A percentile compares a stretch with the other conserved stretches of the same genome.
Conservation (phyloP, 2,113 vertebrate genomes). For the Neodon shergylaensis region DNA sequence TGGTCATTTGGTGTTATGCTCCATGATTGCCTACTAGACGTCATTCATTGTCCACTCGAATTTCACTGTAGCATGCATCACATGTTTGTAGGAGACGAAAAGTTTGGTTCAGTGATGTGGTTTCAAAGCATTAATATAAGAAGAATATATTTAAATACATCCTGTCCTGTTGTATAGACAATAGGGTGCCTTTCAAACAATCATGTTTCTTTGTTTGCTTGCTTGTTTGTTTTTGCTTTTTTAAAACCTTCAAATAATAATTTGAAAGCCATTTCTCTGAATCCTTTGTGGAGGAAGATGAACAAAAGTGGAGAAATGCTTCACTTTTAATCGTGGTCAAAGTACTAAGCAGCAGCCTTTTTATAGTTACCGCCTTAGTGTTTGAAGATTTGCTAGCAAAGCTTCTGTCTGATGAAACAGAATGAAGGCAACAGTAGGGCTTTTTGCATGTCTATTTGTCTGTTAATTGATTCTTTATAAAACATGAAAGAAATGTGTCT, state of each 20-base stretch:
- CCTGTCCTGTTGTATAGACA: neutral
- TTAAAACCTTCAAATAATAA: neutral
- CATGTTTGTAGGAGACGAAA: neutral
- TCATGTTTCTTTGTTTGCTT: no score
- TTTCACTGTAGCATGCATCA: neutral
- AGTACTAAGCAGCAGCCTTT: neutral
- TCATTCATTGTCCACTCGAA: neutral
- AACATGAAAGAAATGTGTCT: conserved; percentile 70
- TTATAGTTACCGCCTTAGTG: conserved; percentile 49
- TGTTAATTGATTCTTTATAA: conserved; percentile 75
- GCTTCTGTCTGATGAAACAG: conserved; percentile 63
- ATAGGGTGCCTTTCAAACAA: neutral
- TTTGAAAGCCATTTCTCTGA: neutral
- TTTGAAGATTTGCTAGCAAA: conserved; percentile 60
- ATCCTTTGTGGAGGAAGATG: neutral
- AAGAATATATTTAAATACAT: neutral
- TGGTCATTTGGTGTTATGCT: neutral
- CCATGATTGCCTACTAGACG: neutral
- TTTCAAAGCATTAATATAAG: neutral
- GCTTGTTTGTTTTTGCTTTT: no score
- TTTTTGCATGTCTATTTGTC: conserved; percentile 69
- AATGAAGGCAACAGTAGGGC: conserved; percentile 65
- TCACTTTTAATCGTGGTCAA: neutral
- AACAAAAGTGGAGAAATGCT: neutral
- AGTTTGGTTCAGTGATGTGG: neutral